These are phyloP conservation scores for Mayetiola destructor DNA, from an alignment of 2,888 invertebrate species.

Conservation along the genomic window DNA sequence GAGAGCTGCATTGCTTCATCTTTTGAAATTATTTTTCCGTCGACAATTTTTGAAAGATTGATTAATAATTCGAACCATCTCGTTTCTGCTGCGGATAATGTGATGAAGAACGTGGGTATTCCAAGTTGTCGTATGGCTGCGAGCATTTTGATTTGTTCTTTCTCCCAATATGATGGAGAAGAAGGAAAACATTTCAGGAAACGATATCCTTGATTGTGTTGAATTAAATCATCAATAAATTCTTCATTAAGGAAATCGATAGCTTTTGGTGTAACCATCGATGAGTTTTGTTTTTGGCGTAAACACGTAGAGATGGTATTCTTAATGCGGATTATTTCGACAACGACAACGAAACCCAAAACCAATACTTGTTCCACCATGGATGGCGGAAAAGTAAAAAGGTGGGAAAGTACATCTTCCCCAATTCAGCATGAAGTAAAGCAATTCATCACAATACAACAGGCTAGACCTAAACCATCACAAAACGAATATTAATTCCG, in stretches of 20 bases:
- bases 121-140: slow-evolving; percentile 15
- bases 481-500: no score
- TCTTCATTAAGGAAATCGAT: slow-evolving; percentile 18
- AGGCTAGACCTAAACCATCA: no score
- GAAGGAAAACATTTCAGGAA: slow-evolving; percentile 19
- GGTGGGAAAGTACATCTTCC: no score
- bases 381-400: no score
- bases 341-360: no score
- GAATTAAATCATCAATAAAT: slow-evolving; percentile 19
- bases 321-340: no score
- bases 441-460: no score
- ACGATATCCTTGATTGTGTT: slow-evolving; percentile 18
- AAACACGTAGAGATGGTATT: no score
- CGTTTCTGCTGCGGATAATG: slow-evolving; percentile 17
- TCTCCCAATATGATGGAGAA: slow-evolving; percentile 21
- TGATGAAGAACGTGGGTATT: slow-evolving; percentile 13
- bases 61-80: slow-evolving; percentile 18
- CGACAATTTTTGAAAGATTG: slow-evolving; percentile 15
- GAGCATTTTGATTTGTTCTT: slow-evolving; percentile 19
- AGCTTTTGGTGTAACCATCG: no score
- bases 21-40: slow-evolving; percentile 16
- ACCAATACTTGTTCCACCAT: no score
- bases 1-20: slow-evolving; percentile 16
- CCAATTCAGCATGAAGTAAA: no score
- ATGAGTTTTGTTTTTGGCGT: no score